Evolutionary conservation across 2,113 vertebrate genomes (phyloP), one percentile per base, ranked within the genome.

Genomic region (Malurus alboscapulatus): DNA sequence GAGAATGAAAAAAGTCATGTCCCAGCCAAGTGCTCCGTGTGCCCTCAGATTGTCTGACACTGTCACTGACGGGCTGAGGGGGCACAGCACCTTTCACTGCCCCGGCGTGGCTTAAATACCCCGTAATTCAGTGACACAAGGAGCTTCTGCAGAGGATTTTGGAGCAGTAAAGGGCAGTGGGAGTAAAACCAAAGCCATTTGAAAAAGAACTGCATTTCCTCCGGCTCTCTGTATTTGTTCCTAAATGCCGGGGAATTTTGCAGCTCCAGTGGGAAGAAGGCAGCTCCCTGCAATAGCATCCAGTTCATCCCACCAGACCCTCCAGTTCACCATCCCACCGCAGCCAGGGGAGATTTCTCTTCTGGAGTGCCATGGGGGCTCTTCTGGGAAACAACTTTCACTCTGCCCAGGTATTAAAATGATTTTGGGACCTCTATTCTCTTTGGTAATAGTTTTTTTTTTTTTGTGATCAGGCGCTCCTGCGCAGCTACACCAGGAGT

Each of bases 1-100:
- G 94, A 94, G 68, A 57, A 94, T 8, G 87, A 80, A 66, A 78
- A 32, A 78, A 95, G 87, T 96, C 96, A 8, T 96, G 96, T 96
- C 92, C 93, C 50, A 74, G 96, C 97, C 96, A 6, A 92, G 91
- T 72, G 44, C 88, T 95, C 61, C n/a, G 90, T 27, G 89, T 84
- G 97, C 97, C 95, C 90, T 66, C 34, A 91, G 59, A 17, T 14
- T 14, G 58, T 69, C 95, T 94, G 95, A 91, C 91, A 75, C 36
- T 54, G 81, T 5, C n/a, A 26, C 34, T 21, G 87, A 82, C 88
- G 75, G 59, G 88, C 94, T 77, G 36, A 73, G 94, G 84, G 84
- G 92, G 87, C 63, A 7, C 34, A 36, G 25, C 44, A 40, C 50
- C 67, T 66, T 18, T 27, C 4, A 2, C 50, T 61, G 72, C 84